Base-by-base conservation (phyloP, 2,888 invertebrate species). In the Scaptomyza tumidula region DNA sequence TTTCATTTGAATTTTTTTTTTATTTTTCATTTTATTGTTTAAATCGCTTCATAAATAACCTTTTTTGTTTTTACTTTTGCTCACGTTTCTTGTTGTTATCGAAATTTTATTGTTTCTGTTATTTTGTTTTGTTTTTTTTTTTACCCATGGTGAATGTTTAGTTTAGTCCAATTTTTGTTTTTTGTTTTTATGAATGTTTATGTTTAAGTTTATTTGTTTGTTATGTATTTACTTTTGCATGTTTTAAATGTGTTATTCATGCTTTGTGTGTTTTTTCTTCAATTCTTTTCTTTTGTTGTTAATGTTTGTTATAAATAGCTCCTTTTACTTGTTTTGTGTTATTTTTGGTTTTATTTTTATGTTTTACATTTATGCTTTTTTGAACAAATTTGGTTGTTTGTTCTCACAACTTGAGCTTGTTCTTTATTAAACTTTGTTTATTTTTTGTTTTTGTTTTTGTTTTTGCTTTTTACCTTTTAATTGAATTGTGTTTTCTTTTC, bases 1-100 rank as follows among this genome's bases (percentile, higher is more conserved):
- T 74, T 75, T 59, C 53, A 80, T 81, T 70, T 75, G 80, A 64
- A 66, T 71, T 80, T 84, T 74, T 64, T 71, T 64, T 76, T 76
- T 79, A 78, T 75, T 83, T 75, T 72, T 72, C 75, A 68, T 85
- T 85, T 85, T 86, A 85, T 85, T 85, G 86, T 85, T 86, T 85
- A 86, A 85, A 85, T 86, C 84, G 81, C 83, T 72, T 80, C 80
- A 80, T 80, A 80, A 80, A 80, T 80, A 80, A 80, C 80, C 71
- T 64, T 75, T 75, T 69, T 35, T 33, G 61, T 61, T 80, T 75
- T 68, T 73, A 45, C 64, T 71, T 66, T 72, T 70, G 58, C 50
- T 74, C 56, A 63, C 72, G 55, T 69, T 64, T 68, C 54, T 72
- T 73, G 56, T 75, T 69, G 75, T 76, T 68, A 77, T 77, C 76